Evolutionary conservation across 2,113 vertebrate species (phyloP), one percentile per base, ranked within the genome.

Genomic region (Bagarius yarrelli): DNA sequence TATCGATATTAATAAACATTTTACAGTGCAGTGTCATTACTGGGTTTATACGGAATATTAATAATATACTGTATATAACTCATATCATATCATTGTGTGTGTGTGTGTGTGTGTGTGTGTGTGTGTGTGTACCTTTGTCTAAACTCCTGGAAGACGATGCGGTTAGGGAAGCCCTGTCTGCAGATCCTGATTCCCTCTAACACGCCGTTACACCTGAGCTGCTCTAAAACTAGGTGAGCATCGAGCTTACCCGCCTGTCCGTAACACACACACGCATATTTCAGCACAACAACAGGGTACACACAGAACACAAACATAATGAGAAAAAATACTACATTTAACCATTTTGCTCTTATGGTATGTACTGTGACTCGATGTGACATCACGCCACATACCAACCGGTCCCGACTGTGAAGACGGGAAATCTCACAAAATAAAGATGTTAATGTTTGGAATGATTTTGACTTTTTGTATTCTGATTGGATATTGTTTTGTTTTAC

Each of bases 111-210:
- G 40, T 19, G 25, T 12, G 32, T 27, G 25, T 56, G 30, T 55
- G 30, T n/a, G 56, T 78, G 32, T 63, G 61, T 92, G 87, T 87
- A 98, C 98, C 98, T 91, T 86, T 99, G 97, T 70, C 97, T 95
- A 90, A 99, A 99, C 90, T 99, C 98, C 91, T 99, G 98, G 93
- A 99, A 99, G 64, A 99, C 93, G 4, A 99, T 98, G 80, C 98
- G 94, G 92, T 99, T 99, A 47, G 98, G 98, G 87, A 98, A 99
- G 77, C 98, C 98, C 90, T 98, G 98, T 0, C 97, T 94, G 87
- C 97, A 99, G 94, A 99, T 99, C 0, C 97, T 93, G 88, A 99
- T 99, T 1, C 98, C 98, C 87, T 99, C 98, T 87, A 99, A 52
- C 53, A 99, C 98, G 1, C 98, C 98, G 0, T 99, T 99, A 88